Evolutionary conservation across 2,888 invertebrate genomes (phyloP).

Genomic region (Orthosia gothica): DNA sequence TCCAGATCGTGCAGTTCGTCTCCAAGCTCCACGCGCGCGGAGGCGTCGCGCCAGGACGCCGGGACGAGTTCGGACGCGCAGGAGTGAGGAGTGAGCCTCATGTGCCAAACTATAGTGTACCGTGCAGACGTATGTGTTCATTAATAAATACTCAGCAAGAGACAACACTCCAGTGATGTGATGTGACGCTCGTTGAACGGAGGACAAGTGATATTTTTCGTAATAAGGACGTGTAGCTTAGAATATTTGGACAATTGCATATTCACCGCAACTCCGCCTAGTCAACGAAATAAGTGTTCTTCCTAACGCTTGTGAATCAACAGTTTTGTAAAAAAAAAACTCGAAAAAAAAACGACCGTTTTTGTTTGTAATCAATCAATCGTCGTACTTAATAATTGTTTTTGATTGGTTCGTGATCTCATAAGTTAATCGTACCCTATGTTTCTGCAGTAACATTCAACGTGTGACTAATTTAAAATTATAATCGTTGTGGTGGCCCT

Average conservation of each 20-base stretch:
- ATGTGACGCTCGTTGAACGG: constrained; percentile 69
- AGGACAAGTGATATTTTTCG: constrained; percentile 88
- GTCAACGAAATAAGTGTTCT: constrained; percentile 85
- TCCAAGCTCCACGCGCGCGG: constrained; percentile 72
- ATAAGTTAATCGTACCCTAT: constrained; percentile 75
- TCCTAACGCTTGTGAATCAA: constrained; percentile 56
- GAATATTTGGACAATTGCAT: constrained; percentile 66
- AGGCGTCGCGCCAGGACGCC: constrained; percentile 72
- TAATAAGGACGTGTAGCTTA: constrained; percentile 67
- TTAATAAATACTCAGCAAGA: constrained; percentile 85
- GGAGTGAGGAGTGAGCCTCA: constrained; percentile 58
- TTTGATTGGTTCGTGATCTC: constrained; percentile 88
- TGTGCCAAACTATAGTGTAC: constrained; percentile 27
- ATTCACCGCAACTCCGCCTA: constrained; percentile 87
- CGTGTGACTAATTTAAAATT: constrained; percentile 52
- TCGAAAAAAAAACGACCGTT: constrained; percentile 32
- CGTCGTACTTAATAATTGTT: constrained; percentile 65
- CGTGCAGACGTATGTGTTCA: constrained; percentile 82
- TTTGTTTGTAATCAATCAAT: constrained; percentile 58
- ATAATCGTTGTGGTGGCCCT: constrained; percentile 76
- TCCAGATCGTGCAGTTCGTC: constrained; percentile 81
- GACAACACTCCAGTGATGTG: constrained; percentile 85
- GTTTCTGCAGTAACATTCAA: constrained; percentile 52
- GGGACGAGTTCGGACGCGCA: constrained; percentile 70
- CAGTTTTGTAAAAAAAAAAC: constrained; percentile 45